A percentile compares a stretch with the other conserved stretches of the same genome.
Evolutionary conservation across 2,888 invertebrate genomes (phyloP).

Genomic region (Pyrochroa serraticornis): DNA sequence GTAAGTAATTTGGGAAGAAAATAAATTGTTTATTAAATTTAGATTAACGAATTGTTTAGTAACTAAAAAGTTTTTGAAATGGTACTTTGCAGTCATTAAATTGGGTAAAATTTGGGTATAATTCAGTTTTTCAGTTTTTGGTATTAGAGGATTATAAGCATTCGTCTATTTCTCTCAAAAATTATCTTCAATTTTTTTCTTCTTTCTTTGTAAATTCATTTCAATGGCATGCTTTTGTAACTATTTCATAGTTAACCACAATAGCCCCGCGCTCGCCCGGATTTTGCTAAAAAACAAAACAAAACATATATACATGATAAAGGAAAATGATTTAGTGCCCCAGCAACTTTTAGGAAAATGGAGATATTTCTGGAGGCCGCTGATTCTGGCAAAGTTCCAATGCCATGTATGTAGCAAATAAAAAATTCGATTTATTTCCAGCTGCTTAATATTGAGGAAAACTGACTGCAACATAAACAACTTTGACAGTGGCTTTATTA

Average conservation of each 20-base stretch:
- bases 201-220: not conserved
- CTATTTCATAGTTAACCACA: not conserved
- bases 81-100: too few relatives aligned
- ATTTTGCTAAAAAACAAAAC: not conserved
- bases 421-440: conserved; percentile 3
- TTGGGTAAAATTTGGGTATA: too few relatives aligned
- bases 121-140: too few relatives aligned
- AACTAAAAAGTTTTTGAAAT: too few relatives aligned
- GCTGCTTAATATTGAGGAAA: conserved; percentile 6
- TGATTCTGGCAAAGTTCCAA: conserved; percentile 4
- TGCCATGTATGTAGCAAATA: not conserved
- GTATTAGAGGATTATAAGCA: too few relatives aligned
- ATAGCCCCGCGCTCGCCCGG: not conserved
- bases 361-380: conserved; percentile 5
- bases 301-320: conserved; percentile 7
- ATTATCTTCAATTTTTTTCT: not conserved
- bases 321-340: conserved; percentile 2
- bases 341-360: conserved; percentile 10
- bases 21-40: too few relatives aligned
- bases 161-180: too few relatives aligned
- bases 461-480: conserved; percentile 1
- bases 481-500: not conserved
- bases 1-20: too few relatives aligned
- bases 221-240: not conserved
- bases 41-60: too few relatives aligned